A percentile compares a stretch with the other conserved stretches of the same genome.
Evolutionary conservation across 1,140 invertebrate genomes (phyloP).

Genomic region (Metopolophium dirhodum): DNA sequence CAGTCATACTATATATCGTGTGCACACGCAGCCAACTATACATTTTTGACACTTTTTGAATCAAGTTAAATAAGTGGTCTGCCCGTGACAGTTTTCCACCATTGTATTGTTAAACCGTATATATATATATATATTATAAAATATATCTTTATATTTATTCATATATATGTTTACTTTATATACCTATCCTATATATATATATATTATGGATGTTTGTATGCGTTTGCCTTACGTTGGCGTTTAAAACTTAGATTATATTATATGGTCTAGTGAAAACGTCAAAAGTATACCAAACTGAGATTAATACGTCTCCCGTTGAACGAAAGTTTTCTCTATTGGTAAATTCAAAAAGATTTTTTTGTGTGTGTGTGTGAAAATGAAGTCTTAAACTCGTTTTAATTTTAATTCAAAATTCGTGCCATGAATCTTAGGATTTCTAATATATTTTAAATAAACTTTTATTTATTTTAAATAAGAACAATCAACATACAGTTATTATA

Average conservation of each 20-base stretch:
- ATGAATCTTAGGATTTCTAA: not conserved
- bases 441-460: not conserved
- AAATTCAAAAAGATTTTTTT: not conserved
- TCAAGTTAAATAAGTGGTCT: not conserved
- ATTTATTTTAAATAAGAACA: not conserved
- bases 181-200: not conserved
- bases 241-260: not conserved
- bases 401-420: not conserved
- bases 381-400: not conserved
- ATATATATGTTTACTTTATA: not conserved
- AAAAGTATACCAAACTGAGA: slow-evolving; percentile 3
- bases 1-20: not conserved
- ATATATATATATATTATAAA: not conserved
- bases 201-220: not conserved
- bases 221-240: not conserved
- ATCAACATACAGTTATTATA: not conserved
- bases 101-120: not conserved
- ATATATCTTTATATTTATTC: not conserved
- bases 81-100: not conserved
- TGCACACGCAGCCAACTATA: not conserved
- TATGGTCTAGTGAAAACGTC: not conserved
- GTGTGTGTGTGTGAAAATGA: not conserved
- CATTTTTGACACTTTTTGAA: slow-evolving; percentile 18
- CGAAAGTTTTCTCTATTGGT: not conserved
- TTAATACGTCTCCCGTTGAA: not conserved